Evolutionary conservation across 2,797 vertebrate genomes (phyloP).

Genomic region (Notoglanidium macrostoma): DNA sequence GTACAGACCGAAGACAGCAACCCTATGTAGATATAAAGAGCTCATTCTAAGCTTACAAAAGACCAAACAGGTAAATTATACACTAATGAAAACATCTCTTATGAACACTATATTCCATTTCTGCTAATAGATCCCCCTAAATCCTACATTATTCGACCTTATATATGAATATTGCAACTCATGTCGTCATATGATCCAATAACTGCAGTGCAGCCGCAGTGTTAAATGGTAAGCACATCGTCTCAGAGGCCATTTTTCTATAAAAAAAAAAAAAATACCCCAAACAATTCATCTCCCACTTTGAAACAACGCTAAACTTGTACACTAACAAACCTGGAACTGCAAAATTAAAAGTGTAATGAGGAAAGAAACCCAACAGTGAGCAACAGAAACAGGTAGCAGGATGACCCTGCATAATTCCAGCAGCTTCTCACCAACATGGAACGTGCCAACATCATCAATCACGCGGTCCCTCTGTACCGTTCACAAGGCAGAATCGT

Average conservation of each 20-base stretch:
- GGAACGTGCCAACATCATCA: slow-evolving; percentile 21
- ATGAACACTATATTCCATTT: no score
- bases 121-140: no score
- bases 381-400: background rate
- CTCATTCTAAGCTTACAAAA: no score
- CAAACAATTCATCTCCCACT: background rate
- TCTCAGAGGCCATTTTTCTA: background rate
- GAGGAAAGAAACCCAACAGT: background rate
- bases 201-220: background rate
- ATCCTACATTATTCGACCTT: no score
- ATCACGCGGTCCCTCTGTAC: slow-evolving; percentile 8
- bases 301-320: background rate
- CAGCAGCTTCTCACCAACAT: background rate
- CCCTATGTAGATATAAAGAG: no score
- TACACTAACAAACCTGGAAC: background rate
- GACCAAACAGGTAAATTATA: no score
- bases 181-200: background rate
- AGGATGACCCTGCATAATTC: slow-evolving; percentile 5
- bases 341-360: background rate
- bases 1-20: background rate
- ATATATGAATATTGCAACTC: no score
- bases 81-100: no score
- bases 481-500: background rate
- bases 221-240: background rate
- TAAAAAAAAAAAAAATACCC: no score